A percentile compares a stretch with the other conserved stretches of the same genome.
Conservation (phyloP, 2,113 vertebrate genomes). For the Trinectes maculatus region DNA sequence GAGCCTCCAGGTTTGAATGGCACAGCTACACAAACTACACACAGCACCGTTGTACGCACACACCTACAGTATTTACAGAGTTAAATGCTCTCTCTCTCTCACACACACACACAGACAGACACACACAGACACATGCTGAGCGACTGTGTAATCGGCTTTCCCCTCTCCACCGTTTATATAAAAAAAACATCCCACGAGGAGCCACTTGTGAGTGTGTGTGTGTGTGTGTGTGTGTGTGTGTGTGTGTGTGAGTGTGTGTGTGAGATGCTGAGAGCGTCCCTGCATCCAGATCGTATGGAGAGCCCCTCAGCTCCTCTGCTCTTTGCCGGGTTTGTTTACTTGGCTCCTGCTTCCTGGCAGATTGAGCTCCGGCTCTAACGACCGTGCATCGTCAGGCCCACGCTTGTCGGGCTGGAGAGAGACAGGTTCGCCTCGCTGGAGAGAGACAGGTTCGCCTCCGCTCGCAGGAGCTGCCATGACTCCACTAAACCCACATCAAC, state of each 20-base stretch:
- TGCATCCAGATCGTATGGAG: slow-evolving; percentile 61
- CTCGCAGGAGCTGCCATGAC: slow-evolving; percentile 34
- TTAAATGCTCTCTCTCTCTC: neutral
- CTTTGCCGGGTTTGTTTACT: slow-evolving; percentile 50
- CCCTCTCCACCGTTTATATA: slow-evolving; percentile 37
- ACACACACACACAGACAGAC: slow-evolving; percentile 12
- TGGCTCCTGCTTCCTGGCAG: slow-evolving; percentile 44
- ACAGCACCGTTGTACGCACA: slow-evolving; percentile 31
- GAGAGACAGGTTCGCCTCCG: too few relatives aligned
- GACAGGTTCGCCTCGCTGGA: too few relatives aligned
- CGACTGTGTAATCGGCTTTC: slow-evolving; percentile 61
- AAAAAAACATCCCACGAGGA: slow-evolving; percentile 53
- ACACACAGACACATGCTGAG: slow-evolving; percentile 20
- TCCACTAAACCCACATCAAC: slow-evolving; percentile 61
- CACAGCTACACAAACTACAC: too few relatives aligned
- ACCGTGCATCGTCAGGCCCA: slow-evolving; percentile 51
- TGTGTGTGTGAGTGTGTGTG: slow-evolving; percentile 74
- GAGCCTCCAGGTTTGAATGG: too few relatives aligned
- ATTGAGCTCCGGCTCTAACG: slow-evolving; percentile 59
- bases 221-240: slow-evolving; percentile 72
- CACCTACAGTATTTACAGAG: neutral
- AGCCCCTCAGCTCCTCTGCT: slow-evolving; percentile 41
- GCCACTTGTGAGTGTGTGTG: slow-evolving; percentile 70
- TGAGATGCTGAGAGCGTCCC: slow-evolving; percentile 66
- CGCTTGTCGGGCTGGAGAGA: slow-evolving; percentile 18